Conservation (phyloP, 2,888 invertebrate genomes). For the Tachystola acroxantha region DNA sequence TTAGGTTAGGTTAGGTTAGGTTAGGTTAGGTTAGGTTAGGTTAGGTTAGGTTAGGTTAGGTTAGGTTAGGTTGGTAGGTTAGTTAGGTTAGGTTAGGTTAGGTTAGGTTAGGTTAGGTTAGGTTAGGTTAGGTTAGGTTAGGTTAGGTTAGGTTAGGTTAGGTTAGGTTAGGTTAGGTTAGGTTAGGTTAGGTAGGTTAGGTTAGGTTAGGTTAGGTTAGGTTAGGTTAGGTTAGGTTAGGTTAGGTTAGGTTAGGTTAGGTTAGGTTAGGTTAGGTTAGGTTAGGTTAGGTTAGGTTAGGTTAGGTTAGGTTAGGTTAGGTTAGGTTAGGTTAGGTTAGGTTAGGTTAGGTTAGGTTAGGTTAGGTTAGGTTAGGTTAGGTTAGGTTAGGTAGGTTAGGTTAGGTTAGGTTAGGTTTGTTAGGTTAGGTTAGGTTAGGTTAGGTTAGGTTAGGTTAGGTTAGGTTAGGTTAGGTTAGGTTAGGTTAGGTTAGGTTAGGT, state of each 20-base stretch:
- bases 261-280: slow-evolving; percentile 13
- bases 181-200: too few species aligned
- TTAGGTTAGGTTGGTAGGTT: too few species aligned
- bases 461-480: slow-evolving; percentile 14
- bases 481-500: slow-evolving; percentile 5
- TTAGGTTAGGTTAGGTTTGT: too few species aligned
- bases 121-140: slow-evolving; percentile 21
- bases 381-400: too few species aligned
- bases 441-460: slow-evolving; percentile 16
- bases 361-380: slow-evolving; percentile 15
- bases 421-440: slow-evolving; percentile 16
- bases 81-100: too few species aligned
- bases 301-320: slow-evolving; percentile 15
- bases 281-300: slow-evolving; percentile 7
- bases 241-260: slow-evolving; percentile 17
- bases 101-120: slow-evolving; percentile 18
- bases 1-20: slow-evolving; percentile 13
- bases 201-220: too few species aligned
- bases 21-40: slow-evolving; percentile 13
- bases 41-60: slow-evolving; percentile 13
- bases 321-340: slow-evolving; percentile 19
- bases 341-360: slow-evolving; percentile 17
- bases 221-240: slow-evolving; percentile 12
- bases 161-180: slow-evolving; percentile 15
- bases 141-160: slow-evolving; percentile 17